Conservation (phyloP, 2,113 vertebrate genomes). For the Narcine bancroftii region DNA sequence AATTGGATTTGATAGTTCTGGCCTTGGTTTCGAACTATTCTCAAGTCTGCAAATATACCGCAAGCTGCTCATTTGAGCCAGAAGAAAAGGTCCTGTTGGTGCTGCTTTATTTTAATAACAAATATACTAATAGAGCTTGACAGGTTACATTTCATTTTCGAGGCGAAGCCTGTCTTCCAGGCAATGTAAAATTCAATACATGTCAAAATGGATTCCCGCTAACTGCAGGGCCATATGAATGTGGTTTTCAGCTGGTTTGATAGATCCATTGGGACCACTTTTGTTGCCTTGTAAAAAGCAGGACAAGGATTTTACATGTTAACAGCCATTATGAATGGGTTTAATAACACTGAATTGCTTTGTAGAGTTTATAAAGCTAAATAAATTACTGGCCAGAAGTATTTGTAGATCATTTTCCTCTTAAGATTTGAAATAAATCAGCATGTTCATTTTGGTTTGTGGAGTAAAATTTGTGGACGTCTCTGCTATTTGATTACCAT, state of each 20-base stretch:
- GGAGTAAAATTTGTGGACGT: not conserved
- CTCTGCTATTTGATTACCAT: not conserved
- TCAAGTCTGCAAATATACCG: not conserved
- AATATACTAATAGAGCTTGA: not conserved
- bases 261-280: not conserved
- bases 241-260: constrained; percentile 12
- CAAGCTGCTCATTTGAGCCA: not conserved
- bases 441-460: not conserved
- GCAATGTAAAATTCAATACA: constrained; percentile 13
- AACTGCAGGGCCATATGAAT: constrained; percentile 2
- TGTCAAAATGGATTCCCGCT: constrained; percentile 6
- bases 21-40: not conserved
- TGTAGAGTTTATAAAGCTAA: not conserved
- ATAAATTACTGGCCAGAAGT: not conserved
- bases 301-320: constrained; percentile 20
- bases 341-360: constrained; percentile 13
- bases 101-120: not conserved
- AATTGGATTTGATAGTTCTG: not conserved
- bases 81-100: not conserved
- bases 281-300: not conserved
- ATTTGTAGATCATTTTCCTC: not conserved
- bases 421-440: not conserved
- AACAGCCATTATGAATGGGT: constrained; percentile 8
- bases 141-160: not conserved
- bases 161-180: not conserved